Evolutionary conservation across 2,888 invertebrate species (phyloP).

Genomic region (Arctia plantaginis): DNA sequence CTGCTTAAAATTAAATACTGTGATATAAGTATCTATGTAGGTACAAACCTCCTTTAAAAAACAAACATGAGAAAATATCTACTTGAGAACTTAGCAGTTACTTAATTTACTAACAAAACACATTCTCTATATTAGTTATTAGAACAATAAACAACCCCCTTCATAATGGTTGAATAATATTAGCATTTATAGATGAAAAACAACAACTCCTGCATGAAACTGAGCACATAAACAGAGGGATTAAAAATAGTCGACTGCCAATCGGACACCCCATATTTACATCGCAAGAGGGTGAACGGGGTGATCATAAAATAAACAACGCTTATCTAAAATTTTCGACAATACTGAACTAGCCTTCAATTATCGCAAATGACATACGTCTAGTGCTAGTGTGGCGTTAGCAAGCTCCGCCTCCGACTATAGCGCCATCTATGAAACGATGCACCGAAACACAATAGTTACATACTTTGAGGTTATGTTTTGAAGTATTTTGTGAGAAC

Average conservation of each 20-base stretch:
- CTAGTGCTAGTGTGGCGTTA: constrained; percentile 57
- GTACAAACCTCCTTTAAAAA: background rate
- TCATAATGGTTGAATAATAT: background rate
- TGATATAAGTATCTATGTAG: background rate
- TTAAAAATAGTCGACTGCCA: constrained; percentile 55
- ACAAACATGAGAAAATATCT: background rate
- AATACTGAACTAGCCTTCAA: constrained; percentile 64
- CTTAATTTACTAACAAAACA: background rate
- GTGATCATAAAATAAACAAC: constrained; percentile 65
- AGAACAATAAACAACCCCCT: background rate
- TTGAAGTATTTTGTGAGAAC: constrained; percentile 25
- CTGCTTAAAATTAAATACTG: background rate
- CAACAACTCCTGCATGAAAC: constrained; percentile 39
- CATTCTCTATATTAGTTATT: background rate
- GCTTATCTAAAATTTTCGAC: constrained; percentile 66
- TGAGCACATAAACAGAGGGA: constrained; percentile 50
- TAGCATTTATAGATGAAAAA: constrained; percentile 2
- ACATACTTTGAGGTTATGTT: constrained; percentile 69
- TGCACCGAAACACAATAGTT: constrained; percentile 40
- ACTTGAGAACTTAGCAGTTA: background rate
- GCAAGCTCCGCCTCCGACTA: constrained; percentile 62
- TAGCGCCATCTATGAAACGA: constrained; percentile 66
- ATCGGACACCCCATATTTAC: constrained; percentile 58
- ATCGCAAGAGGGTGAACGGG: constrained; percentile 44
- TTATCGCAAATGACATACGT: constrained; percentile 65